A percentile compares a stretch with the other conserved stretches of the same genome.
Conservation (phyloP, 2,888 invertebrate genomes). For the Lasioglossum villosulum region DNA sequence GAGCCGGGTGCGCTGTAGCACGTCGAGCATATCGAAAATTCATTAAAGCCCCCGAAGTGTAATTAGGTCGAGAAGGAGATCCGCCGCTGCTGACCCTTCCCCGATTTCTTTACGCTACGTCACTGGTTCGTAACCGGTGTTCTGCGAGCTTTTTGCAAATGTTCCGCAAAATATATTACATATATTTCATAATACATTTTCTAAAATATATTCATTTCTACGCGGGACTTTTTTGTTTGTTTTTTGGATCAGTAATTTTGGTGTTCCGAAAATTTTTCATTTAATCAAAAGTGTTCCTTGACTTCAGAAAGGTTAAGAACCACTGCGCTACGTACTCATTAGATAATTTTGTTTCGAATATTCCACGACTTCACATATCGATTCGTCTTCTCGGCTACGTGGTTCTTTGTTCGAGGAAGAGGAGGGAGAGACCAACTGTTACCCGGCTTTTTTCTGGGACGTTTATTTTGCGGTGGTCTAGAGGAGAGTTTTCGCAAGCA, state of each 20-base stretch:
- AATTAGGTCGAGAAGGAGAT: conserved; percentile 54
- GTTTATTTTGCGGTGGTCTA: conserved; percentile 24
- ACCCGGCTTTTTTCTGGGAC: background rate
- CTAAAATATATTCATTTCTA: too few relatives aligned
- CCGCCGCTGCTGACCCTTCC: conserved; percentile 31
- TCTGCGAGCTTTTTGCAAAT: too few relatives aligned
- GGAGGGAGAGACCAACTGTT: background rate
- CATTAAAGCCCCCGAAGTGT: conserved; percentile 44
- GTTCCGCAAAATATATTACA: too few relatives aligned
- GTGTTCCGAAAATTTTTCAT: too few relatives aligned
- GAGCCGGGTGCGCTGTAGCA: background rate
- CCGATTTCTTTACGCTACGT: conserved; percentile 18
- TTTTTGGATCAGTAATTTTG: too few relatives aligned
- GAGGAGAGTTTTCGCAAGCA: conserved; percentile 5
- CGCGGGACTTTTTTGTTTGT: too few relatives aligned
- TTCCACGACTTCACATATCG: conserved; percentile 37
- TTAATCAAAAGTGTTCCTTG: too few relatives aligned
- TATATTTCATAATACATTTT: too few relatives aligned
- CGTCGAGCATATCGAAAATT: conserved; percentile 52
- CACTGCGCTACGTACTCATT: background rate
- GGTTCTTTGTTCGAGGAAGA: background rate
- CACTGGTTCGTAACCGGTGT: too few relatives aligned
- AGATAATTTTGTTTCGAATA: conserved; percentile 39
- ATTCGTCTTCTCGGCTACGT: conserved; percentile 31
- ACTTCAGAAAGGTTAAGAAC: too few relatives aligned